Percentiles rank a stretch among this genome's conserved stretches.
Evolutionary conservation across 2,888 invertebrate genomes (phyloP).

Genomic region (Heteromurus nitidus): DNA sequence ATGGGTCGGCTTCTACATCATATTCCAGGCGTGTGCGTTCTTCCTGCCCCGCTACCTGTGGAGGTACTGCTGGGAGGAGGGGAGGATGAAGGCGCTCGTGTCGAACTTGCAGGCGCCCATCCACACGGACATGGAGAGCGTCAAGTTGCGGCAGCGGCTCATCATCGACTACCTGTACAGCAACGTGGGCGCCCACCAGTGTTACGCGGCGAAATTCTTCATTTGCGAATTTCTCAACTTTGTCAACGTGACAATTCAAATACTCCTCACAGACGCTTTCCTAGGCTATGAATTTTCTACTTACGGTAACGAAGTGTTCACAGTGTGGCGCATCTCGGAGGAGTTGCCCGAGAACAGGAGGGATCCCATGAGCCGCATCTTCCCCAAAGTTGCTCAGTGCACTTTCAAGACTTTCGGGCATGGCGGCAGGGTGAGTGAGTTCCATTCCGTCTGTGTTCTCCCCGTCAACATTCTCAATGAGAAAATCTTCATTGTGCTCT

Average conservation of each 20-base stretch:
- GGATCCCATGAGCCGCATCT: conserved; percentile 67
- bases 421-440: conserved; percentile 66
- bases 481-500: conserved; percentile 70
- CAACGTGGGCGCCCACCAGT: conserved; percentile 67
- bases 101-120: conserved; percentile 65
- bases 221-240: conserved; percentile 69
- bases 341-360: conserved; percentile 64
- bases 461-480: conserved; percentile 71
- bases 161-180: conserved; percentile 67
- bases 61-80: conserved; percentile 69
- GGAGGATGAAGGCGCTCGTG: conserved; percentile 67
- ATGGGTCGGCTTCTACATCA: conserved; percentile 69
- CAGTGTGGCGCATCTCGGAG: conserved; percentile 64
- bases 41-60: conserved; percentile 67
- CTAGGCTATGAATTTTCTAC: conserved; percentile 69
- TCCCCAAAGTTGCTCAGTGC: conserved; percentile 69
- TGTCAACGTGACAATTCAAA: conserved; percentile 67
- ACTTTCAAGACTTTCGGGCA: conserved; percentile 70
- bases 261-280: conserved; percentile 66
- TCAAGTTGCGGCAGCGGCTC: conserved; percentile 60
- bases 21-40: conserved; percentile 68
- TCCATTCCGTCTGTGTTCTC: conserved; percentile 69
- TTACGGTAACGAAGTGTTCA: conserved; percentile 67
- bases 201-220: conserved; percentile 68
- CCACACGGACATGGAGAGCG: conserved; percentile 64